These are phyloP conservation scores for Archips crataeganus DNA, from an alignment of 2,888 invertebrate genomes.

Conservation along the genomic window DNA sequence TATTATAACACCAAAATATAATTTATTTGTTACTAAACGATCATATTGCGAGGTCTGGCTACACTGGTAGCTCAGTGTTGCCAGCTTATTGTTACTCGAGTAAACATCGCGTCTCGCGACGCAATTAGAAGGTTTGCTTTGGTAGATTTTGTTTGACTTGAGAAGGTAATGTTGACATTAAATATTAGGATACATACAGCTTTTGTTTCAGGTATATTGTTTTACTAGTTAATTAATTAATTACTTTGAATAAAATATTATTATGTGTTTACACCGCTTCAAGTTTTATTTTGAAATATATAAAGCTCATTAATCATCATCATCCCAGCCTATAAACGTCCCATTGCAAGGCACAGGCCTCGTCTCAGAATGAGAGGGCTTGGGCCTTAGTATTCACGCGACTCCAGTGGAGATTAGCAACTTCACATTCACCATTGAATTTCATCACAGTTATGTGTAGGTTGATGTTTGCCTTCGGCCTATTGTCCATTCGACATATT, in stretches of 20 bases:
- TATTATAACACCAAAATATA: background rate
- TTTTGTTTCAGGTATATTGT: background rate
- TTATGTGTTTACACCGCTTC: too few species aligned
- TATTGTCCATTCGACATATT: too few species aligned
- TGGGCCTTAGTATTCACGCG: too few species aligned
- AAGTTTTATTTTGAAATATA: too few species aligned
- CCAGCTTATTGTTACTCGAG: constrained; percentile 7
- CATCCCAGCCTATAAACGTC: too few species aligned
- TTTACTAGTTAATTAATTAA: background rate
- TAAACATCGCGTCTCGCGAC: constrained; percentile 25
- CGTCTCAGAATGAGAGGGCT: too few species aligned
- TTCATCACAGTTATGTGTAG: too few species aligned
- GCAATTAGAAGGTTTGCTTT: constrained; percentile 34
- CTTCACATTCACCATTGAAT: too few species aligned
- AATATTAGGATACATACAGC: constrained; percentile 18
- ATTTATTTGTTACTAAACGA: background rate
- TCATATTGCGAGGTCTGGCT: background rate
- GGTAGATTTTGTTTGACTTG: constrained; percentile 35
- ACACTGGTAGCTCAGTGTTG: constrained; percentile 6
- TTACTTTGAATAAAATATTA: background rate
- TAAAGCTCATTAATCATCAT: too few species aligned
- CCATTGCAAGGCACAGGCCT: too few species aligned
- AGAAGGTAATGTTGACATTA: constrained; percentile 30
- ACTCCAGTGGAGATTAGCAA: too few species aligned
- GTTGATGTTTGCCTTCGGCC: too few species aligned